These are phyloP conservation scores for Serinus canaria DNA, from an alignment of 2,113 vertebrate genomes.

Conservation along the genomic window DNA sequence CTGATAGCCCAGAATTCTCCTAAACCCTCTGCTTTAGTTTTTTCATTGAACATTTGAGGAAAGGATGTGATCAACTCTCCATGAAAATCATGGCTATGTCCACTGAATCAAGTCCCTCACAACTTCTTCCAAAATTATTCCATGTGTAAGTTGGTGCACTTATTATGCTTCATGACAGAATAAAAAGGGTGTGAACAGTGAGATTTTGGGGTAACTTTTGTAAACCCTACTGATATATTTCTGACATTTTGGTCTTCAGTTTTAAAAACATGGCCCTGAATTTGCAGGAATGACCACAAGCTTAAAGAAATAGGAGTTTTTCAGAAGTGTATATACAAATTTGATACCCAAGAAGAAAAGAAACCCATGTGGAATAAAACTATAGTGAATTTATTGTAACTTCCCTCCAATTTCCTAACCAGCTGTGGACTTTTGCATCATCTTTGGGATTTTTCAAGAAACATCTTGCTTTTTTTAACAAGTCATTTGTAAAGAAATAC, in stretches of 20 bases:
- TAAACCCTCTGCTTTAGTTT: neutral
- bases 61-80: neutral
- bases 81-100: neutral
- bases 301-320: neutral
- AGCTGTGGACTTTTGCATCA: neutral
- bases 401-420: neutral
- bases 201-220: neutral
- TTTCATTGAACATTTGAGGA: neutral
- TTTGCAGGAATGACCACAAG: neutral
- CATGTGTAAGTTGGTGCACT: neutral
- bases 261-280: neutral
- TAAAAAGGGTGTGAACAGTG: neutral
- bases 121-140: neutral
- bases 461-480: neutral
- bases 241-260: neutral
- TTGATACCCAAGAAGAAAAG: neutral
- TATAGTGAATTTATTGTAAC: neutral
- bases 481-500: constrained; percentile 1
- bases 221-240: neutral
- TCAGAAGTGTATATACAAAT: neutral
- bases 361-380: neutral
- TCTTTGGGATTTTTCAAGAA: constrained; percentile 12
- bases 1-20: neutral
- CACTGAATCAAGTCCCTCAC: neutral
- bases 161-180: neutral